These are phyloP conservation scores for Poecilia wingei DNA, from an alignment of 2,797 vertebrate genomes.

Conservation along the genomic window DNA sequence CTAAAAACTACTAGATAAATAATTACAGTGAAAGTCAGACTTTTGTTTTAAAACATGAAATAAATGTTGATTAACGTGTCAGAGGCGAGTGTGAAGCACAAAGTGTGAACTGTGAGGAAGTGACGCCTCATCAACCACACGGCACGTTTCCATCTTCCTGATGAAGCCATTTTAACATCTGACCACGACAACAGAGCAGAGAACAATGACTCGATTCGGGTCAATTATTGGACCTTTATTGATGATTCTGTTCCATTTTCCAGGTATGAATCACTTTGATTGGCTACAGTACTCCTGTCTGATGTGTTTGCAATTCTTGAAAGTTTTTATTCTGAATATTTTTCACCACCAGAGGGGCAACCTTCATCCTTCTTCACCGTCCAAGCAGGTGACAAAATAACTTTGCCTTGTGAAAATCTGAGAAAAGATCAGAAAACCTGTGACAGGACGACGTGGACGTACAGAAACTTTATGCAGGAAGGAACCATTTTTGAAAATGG, in stretches of 20 bases:
- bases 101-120: background rate
- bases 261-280: background rate
- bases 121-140: background rate
- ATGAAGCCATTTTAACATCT: background rate
- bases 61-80: background rate
- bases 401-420: constrained; percentile 14
- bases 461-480: accelerated
- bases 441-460: background rate
- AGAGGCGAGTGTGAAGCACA: background rate
- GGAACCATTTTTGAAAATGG: background rate
- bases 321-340: background rate
- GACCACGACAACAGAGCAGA: background rate
- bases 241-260: background rate
- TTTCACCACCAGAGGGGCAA: background rate
- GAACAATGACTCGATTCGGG: background rate
- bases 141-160: background rate
- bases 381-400: background rate
- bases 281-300: background rate
- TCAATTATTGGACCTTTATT: background rate
- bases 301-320: background rate
- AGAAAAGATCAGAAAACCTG: background rate
- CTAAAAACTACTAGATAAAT: background rate
- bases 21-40: background rate
- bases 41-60: background rate
- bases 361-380: background rate